These are phyloP conservation scores for Anseranas semipalmata DNA, from an alignment of 2,113 vertebrate genomes.

Conservation along the genomic window DNA sequence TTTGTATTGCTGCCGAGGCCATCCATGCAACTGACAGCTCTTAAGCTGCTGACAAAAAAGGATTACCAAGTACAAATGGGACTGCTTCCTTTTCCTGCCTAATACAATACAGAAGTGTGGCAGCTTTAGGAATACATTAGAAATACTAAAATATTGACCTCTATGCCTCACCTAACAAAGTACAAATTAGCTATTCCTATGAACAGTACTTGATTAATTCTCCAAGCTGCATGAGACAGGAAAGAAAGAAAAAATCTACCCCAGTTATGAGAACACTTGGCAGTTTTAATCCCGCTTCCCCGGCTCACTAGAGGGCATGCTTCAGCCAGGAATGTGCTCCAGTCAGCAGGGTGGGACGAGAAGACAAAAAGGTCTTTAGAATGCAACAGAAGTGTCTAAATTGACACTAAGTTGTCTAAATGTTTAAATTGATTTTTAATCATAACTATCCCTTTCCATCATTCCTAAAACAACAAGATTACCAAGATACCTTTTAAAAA, in stretches of 20 bases:
- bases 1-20: not conserved
- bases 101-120: accelerated
- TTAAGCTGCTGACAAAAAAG: not conserved
- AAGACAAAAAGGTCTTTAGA: not conserved
- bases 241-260: accelerated
- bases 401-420: no score
- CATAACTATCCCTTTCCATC: constrained; percentile 51
- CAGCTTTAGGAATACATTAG: not conserved
- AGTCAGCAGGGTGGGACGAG: not conserved
- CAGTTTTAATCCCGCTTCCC: not conserved
- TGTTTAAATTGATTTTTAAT: constrained; percentile 41
- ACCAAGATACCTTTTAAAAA: not conserved
- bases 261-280: accelerated
- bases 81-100: not conserved
- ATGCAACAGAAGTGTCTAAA: constrained; percentile 28
- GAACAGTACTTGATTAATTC: not conserved
- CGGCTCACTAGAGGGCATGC: constrained; percentile 74
- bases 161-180: not conserved
- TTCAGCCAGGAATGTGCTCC: constrained; percentile 67
- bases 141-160: not conserved
- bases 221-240: not conserved
- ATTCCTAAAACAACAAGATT: constrained; percentile 50
- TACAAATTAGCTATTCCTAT: not conserved
- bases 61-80: not conserved
- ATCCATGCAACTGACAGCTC: not conserved